Evolutionary conservation across 2,113 vertebrate genomes (phyloP).

Genomic region (Ovis aries): ARS-UI_Ramb_v3.0 NC_056068.1:22991001-22991500

Average conservation of each 20-base stretch:
- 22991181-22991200: background rate
- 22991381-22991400: background rate
- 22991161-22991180: background rate
- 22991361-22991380: background rate
- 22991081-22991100: background rate
- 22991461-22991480: background rate
- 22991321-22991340: background rate
- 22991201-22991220: background rate
- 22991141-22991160: background rate
- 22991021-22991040: background rate
- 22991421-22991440: background rate
- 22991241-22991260: background rate
- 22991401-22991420: background rate
- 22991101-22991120: background rate
- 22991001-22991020: background rate
- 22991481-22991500: background rate
- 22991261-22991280: background rate
- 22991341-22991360: background rate
- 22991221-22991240: background rate
- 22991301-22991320: background rate
- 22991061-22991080: background rate
- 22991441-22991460: background rate
- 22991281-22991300: background rate
- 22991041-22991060: background rate
- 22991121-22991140: background rate